Conservation (phyloP, 1,140 invertebrate genomes). For the Dendrolimus kikuchii region DNA sequence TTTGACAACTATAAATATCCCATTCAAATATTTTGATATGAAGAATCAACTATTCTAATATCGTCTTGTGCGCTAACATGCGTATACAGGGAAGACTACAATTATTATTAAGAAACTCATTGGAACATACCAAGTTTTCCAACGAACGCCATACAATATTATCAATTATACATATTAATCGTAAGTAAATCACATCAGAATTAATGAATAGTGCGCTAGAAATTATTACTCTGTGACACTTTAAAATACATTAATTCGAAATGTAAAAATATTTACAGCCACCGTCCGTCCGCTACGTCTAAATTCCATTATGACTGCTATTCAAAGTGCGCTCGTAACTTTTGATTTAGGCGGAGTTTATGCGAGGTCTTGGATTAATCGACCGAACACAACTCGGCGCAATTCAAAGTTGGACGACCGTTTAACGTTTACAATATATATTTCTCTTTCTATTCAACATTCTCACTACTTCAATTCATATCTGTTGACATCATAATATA, state of each 20-base stretch:
- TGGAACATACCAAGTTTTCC: constrained; percentile 43
- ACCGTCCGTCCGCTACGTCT: constrained; percentile 6
- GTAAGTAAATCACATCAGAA: constrained; percentile 34
- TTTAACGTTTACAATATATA: constrained; percentile 5
- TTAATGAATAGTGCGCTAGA: constrained; percentile 43
- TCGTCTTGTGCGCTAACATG: constrained; percentile 60
- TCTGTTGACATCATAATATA: constrained; percentile 1
- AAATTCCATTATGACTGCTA: constrained; percentile 3
- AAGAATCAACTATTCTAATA: constrained; percentile 53
- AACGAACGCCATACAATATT: constrained; percentile 34
- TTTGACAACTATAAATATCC: constrained; percentile 32
- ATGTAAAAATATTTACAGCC: constrained; percentile 58
- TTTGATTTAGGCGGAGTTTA: not conserved
- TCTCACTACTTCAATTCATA: not conserved
- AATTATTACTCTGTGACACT: constrained; percentile 46
- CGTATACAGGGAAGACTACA: constrained; percentile 58
- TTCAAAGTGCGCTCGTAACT: not conserved
- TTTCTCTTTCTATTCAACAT: constrained; percentile 3
- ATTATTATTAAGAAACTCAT: constrained; percentile 33
- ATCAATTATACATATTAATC: constrained; percentile 29
- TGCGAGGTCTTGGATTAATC: not conserved
- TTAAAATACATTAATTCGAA: constrained; percentile 50
- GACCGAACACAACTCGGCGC: not conserved
- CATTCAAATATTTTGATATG: constrained; percentile 61
- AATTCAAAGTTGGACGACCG: not conserved